Conservation (phyloP, 2,888 invertebrate genomes). For the Dicyrtoma fusca region DNA sequence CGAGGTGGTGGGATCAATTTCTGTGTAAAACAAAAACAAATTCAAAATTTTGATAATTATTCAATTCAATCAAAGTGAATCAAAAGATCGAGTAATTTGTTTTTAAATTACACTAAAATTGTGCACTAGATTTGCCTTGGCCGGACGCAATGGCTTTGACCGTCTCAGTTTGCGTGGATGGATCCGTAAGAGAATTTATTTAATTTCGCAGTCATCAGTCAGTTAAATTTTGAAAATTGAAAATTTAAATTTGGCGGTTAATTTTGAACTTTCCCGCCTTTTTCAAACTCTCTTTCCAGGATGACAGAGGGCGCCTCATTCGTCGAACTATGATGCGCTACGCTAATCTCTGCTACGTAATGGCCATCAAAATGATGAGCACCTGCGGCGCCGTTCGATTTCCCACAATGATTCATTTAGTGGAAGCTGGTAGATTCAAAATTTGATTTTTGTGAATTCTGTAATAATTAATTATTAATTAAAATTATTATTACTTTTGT, state of each 20-base stretch:
- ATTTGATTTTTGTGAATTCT: background rate
- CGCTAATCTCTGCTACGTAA: conserved; percentile 20
- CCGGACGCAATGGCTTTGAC: conserved; percentile 12
- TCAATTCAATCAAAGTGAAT: background rate
- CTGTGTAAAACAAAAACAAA: conserved; percentile 9
- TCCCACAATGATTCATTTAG: conserved; percentile 19
- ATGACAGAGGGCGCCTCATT: conserved; percentile 23
- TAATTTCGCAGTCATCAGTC: too few relatives aligned
- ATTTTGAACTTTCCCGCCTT: too few relatives aligned
- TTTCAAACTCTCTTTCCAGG: too few relatives aligned
- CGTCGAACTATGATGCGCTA: conserved; percentile 24
- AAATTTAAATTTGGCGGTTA: too few relatives aligned
- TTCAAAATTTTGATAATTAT: background rate
- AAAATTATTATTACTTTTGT: too few relatives aligned
- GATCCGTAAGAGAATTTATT: conserved; percentile 4
- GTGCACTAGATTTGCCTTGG: conserved; percentile 36
- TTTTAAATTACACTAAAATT: background rate
- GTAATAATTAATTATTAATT: background rate
- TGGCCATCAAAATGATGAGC: conserved; percentile 4
- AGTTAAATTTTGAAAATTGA: too few relatives aligned
- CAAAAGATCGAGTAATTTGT: too few relatives aligned
- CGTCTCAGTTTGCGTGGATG: conserved; percentile 11
- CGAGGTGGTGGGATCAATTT: conserved; percentile 28
- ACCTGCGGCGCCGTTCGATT: background rate
- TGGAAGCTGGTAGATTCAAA: conserved; percentile 18